Evolutionary conservation across 2,113 vertebrate genomes (phyloP).

Genomic region (Megalops atlanticus): DNA sequence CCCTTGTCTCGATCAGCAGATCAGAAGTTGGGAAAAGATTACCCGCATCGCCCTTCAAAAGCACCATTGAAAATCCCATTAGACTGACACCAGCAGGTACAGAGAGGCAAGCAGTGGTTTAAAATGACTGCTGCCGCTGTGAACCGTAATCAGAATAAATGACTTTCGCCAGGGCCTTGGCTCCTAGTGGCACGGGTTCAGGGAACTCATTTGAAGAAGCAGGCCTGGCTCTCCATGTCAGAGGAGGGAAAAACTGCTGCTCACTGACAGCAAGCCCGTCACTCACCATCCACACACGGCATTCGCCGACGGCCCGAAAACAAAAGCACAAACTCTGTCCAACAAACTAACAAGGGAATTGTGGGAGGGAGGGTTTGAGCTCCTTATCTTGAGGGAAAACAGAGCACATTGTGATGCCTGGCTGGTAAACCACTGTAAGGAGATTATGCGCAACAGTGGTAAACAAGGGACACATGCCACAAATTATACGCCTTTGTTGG

Average conservation of each 20-base stretch:
- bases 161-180: not conserved
- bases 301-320: not conserved
- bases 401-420: not conserved
- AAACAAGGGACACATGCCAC: not conserved
- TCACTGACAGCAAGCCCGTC: not conserved
- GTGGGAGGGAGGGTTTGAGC: too few species aligned
- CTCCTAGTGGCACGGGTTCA: not conserved
- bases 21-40: not conserved
- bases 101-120: not conserved
- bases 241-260: not conserved
- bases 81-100: not conserved
- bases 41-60: not conserved
- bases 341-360: not conserved
- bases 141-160: not conserved
- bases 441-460: not conserved
- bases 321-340: not conserved
- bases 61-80: conserved; percentile 2
- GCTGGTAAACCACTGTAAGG: not conserved
- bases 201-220: not conserved
- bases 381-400: not conserved
- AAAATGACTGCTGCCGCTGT: not conserved
- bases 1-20: not conserved
- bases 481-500: not conserved
- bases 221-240: not conserved
- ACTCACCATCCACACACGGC: not conserved